Base-by-base conservation (phyloP, 2,113 vertebrate genomes). In the Choloepus hoffmanni region DNA sequence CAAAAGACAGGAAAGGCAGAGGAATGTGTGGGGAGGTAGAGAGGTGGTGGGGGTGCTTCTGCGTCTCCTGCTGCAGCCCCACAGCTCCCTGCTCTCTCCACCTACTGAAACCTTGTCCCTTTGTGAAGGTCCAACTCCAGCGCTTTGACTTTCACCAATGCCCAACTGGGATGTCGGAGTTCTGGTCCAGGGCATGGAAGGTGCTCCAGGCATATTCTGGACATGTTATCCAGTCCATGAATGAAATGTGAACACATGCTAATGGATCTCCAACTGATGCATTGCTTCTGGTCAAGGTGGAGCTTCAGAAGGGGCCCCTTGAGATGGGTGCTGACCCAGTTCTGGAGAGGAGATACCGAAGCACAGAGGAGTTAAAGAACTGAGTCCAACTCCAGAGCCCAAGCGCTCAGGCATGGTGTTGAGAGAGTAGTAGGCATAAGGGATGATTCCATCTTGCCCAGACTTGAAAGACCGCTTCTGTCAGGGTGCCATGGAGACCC, bases 261-360 rank as follows among this genome's bases (percentile, higher is more conserved):
- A 60, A 33, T 2, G 0, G 0, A 18, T 19, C 55, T 58, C 18
- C 18, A 19, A 21, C 55, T 16, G 55, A 21, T 58, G 55, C 55
- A 58, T 58, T 62, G 55, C 3, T 10, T 72, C 74, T 50, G 11
- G 67, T 13, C 28, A 5, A 24, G 8, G 12, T 85, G 30, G 6
- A 1, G 19, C 36, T 72, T 82, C 67, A 18, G 48, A 62, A 33
- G 36, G 55, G 19, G 2, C 7, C 3, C n/a, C 60, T 3, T 5
- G 30, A 33, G 30, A 21, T 12, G 28, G 48, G 12, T 8, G 16
- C 16, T 28, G 7, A 45, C 6, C 0, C n/a, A 26, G 1, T 5
- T 63, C 21, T 65, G 8, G 12, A 60, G 24, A 33, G 15, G 2
- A 12, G n/a, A 81, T 30, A 3, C 1, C 0, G 7, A 50, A 24